Percentiles rank a stretch among this genome's conserved stretches.
phyloP scores from a whole-genome alignment of 2,113 vertebrate genomes.

The Genyomyrus donnyi region DNA sequence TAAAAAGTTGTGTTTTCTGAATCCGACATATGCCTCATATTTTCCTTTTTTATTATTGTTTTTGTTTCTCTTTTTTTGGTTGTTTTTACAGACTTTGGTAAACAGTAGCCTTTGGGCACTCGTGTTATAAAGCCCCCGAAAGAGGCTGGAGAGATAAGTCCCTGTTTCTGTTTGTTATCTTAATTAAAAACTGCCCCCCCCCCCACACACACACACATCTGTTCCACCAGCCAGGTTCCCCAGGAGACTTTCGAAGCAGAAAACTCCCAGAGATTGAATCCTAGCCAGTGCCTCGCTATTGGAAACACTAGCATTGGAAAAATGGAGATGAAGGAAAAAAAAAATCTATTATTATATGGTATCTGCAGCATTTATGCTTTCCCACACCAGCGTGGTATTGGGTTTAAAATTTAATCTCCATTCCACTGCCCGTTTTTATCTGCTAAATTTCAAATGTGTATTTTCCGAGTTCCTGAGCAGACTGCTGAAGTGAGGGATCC shows the following conservation, averaged over 20 bases:
- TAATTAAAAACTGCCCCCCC: constrained; percentile 6
- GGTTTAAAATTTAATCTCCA: constrained; percentile 35
- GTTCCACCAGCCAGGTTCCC: not conserved
- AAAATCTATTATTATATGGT: constrained; percentile 33
- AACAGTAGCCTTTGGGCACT: not conserved
- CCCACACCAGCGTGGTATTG: constrained; percentile 24
- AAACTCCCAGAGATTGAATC: constrained; percentile 34
- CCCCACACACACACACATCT: not conserved
- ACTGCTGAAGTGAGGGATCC: constrained; percentile 20
- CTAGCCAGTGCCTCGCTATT: constrained; percentile 26
- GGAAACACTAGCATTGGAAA: constrained; percentile 25
- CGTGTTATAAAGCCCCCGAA: not conserved
- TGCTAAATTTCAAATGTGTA: constrained; percentile 30
- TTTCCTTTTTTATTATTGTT: not conserved
- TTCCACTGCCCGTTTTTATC: constrained; percentile 23
- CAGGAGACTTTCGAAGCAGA: constrained; percentile 1
- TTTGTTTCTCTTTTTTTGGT: not conserved
- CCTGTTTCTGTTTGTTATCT: not conserved
- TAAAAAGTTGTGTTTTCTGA: not conserved
- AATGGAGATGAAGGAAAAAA: constrained; percentile 4
- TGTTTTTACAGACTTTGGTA: not conserved
- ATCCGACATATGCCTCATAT: not conserved
- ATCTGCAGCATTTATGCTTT: constrained; percentile 24
- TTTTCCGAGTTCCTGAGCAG: constrained; percentile 28
- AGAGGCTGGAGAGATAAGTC: not conserved